phyloP scores from a whole-genome alignment of 2,797 vertebrate genomes.

The Percopsis omiscomaycus region DNA sequence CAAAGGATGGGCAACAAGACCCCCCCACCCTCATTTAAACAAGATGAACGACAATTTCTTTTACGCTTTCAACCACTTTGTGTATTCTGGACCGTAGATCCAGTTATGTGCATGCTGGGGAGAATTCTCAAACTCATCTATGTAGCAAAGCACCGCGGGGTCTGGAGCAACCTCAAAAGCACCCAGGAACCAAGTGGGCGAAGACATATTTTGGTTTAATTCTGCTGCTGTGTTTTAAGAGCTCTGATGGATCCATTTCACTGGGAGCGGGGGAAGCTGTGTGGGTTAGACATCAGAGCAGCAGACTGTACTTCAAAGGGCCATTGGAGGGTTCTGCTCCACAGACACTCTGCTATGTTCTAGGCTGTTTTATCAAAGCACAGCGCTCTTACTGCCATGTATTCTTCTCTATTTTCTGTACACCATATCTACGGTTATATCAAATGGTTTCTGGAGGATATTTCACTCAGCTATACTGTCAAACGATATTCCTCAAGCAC shows the following conservation, averaged over 20 bases:
- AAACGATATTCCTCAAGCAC: too few relatives aligned
- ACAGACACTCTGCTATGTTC: not conserved
- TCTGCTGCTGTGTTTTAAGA: not conserved
- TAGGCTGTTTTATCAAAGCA: too few relatives aligned
- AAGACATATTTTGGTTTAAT: conserved; percentile 1
- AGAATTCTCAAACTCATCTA: conserved; percentile 16
- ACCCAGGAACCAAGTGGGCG: conserved; percentile 24
- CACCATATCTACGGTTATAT: too few relatives aligned
- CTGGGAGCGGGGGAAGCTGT: conserved; percentile 4
- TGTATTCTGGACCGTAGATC: not conserved
- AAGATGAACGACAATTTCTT: conserved; percentile 31
- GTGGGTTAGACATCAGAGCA: conserved; percentile 24
- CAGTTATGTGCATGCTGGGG: conserved; percentile 1
- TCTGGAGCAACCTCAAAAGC: conserved; percentile 24
- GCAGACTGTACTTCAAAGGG: conserved; percentile 8
- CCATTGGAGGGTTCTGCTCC: conserved; percentile 2
- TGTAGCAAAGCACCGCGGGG: conserved; percentile 10
- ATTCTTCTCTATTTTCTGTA: too few relatives aligned
- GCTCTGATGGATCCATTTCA: conserved; percentile 18
- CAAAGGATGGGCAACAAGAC: conserved; percentile 15
- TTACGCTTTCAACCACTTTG: not conserved
- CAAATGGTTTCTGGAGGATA: too few relatives aligned
- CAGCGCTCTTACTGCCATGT: too few relatives aligned
- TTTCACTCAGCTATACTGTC: too few relatives aligned
- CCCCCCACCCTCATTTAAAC: conserved; percentile 7